A percentile compares a stretch with the other conserved stretches of the same genome.
Conservation (phyloP, 2,888 invertebrate species). For the Anthrax anthrax region DNA sequence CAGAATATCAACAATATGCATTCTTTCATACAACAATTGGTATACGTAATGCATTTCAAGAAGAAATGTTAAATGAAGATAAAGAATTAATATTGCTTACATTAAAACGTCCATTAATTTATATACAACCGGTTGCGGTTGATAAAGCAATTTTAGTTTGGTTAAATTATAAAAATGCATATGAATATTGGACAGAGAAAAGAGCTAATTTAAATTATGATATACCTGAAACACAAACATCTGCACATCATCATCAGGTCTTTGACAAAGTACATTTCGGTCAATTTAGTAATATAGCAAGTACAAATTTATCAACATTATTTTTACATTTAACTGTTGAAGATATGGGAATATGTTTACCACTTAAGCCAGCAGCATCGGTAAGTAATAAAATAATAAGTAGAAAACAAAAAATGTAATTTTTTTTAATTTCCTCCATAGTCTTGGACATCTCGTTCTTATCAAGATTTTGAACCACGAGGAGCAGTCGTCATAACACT, state of each 20-base stretch:
- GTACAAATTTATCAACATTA: slow-evolving; percentile 74
- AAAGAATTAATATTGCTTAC: slow-evolving; percentile 83
- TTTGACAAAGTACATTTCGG: slow-evolving; percentile 67
- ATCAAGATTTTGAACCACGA: slow-evolving; percentile 62
- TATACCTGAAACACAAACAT: slow-evolving; percentile 46
- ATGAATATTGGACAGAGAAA: slow-evolving; percentile 98
- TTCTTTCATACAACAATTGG: slow-evolving; percentile 94
- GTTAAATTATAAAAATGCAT: slow-evolving; percentile 98
- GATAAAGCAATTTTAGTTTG: slow-evolving; percentile 97
- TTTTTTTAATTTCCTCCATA: slow-evolving; percentile 22
- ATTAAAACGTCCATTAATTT: slow-evolving; percentile 82
- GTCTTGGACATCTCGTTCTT: slow-evolving; percentile 48
- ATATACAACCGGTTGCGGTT: slow-evolving; percentile 92
- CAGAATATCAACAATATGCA: slow-evolving; percentile 95
- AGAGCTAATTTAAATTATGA: slow-evolving; percentile 81
- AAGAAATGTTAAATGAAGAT: slow-evolving; percentile 78
- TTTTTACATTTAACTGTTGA: slow-evolving; percentile 90
- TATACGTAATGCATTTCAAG: slow-evolving; percentile 70
- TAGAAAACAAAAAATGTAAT: neutral
- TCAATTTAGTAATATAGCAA: slow-evolving; percentile 59
- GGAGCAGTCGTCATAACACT: slow-evolving; percentile 92
- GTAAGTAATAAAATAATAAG: slow-evolving; percentile 23
- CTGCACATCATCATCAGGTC: slow-evolving; percentile 21
- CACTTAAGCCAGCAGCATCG: slow-evolving; percentile 68
- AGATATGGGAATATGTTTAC: slow-evolving; percentile 92